Evolutionary conservation across 2,797 vertebrate species (phyloP).

Genomic region (Peromyscus aztecus): DNA sequence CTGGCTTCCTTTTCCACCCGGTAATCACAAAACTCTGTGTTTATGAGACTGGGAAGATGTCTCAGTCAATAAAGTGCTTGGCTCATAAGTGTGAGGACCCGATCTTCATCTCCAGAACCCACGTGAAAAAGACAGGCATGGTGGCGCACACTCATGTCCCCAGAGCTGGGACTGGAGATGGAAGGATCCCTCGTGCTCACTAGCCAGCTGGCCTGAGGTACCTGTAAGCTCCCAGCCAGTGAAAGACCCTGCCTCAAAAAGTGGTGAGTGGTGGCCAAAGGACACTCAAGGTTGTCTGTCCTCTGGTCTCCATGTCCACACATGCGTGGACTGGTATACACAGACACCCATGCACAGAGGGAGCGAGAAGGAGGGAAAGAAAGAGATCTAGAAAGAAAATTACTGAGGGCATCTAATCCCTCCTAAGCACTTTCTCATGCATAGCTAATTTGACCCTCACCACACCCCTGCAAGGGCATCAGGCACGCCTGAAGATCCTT

Average conservation of each 20-base stretch:
- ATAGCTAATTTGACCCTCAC: not conserved
- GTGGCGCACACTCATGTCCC: not conserved
- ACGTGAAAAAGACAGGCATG: not conserved
- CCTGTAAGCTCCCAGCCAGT: not conserved
- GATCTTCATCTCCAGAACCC: not conserved
- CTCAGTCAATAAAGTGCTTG: not conserved
- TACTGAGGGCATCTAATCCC: not conserved
- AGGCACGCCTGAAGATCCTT: not conserved
- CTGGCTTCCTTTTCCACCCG: rapidly evolving
- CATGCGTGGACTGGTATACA: not conserved
- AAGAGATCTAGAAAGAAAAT: not conserved
- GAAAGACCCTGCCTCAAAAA: not conserved
- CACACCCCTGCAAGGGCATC: rapidly evolving
- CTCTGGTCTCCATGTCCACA: not conserved
- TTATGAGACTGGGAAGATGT: not conserved
- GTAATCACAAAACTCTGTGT: not conserved
- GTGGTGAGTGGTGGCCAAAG: not conserved
- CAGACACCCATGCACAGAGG: not conserved
- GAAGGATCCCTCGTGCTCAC: not conserved
- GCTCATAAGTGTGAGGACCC: not conserved
- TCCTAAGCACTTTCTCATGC: not conserved
- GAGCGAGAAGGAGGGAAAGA: too few relatives aligned
- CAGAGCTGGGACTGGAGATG: not conserved
- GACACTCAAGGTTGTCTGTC: not conserved
- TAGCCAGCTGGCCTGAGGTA: too few relatives aligned